Evolutionary conservation across 2,113 vertebrate species (phyloP), one percentile per base, ranked within the genome.

Genomic region (Lepus europaeus): DNA sequence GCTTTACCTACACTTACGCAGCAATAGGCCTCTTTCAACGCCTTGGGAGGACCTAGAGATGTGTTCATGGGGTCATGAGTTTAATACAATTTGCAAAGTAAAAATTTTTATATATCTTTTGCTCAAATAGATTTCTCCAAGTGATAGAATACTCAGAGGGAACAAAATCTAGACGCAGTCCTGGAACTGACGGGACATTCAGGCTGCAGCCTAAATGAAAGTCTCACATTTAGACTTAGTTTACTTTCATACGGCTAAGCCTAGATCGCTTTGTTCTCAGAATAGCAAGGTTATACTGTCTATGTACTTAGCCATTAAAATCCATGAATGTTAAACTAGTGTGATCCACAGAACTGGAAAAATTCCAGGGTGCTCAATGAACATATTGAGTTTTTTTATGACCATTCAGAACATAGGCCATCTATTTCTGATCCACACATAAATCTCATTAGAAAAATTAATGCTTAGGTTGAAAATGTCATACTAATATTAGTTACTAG

Each of bases 391-490:
- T 81, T 93, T 93, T 64, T 87, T 76, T 63, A 9, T 31, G 81
- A 66, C 4, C 70, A 90, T 13, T 14, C 16, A 95, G 31, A 87
- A 89, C 64, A 91, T 12, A 66, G 78, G 51, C 23, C 20, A 68
- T 5, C 22, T 96, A 53, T 31, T 89, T 95, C 16, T 91, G 78
- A 25, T 76, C 10, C 72, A 39, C 72, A 92, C 89, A 96, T 70
- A 36, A 79, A 87, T 68, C 8, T 89, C 90, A 81, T n/a, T 87
- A n/a, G 87, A 95, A 96, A 93, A 27, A 20, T 69, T 5, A 77
- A 45, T 49, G 4, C 11, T 31, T n/a, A 84, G 17, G 5, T 53
- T 31, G 90, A 5, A 66, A 68, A 83, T 11, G 59, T 25, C 73
- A 64, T 0, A 9, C 23, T 76, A 77, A 76, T 66, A 68, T 91